Evolutionary conservation across 2,797 vertebrate species (phyloP), one percentile per base, ranked within the genome.

Genomic region (Nannoperca australis): DNA sequence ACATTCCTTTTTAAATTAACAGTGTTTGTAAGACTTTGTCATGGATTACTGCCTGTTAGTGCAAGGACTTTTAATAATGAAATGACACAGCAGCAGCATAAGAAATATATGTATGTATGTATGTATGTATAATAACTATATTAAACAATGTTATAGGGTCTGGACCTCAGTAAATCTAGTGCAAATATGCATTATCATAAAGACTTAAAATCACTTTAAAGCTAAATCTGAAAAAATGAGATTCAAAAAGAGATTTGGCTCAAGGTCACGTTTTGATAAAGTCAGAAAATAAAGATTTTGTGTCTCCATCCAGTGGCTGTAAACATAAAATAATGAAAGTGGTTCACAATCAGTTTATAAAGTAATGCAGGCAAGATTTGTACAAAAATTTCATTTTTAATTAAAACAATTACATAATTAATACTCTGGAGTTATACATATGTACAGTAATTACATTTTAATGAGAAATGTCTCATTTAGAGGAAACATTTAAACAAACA

Each of bases 401-500:
- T 80, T 63, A 3, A 10, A 24, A 38, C 17, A 80, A 70, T 76
- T 66, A 62, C 7, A 61, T 53, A 36, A 74, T 65, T 76, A 42
- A 73, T 59, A 9, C 32, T 44, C 38, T 24, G 24, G 4, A 4
- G 68, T 73, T 55, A 40, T 78, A 84, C 77, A 85, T 76, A 84
- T 86, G 2, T 87, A 89, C 86, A 91, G 0, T 65, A 76, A 79
- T 77, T 70, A 81, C 56, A 85, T 50, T 64, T 24, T 5, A n/a
- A 50, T 17, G 18, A 59, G 14, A 49, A 14, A 82, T 50, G 24
- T 73, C 3, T 70, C 12, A 74, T 20, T 73, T 1, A 49, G 22
- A 63, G 20, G 32, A 79, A 73, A 62, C 17, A 61, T 40, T 51
- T 24, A 27, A 27, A 27, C 14, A 63, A 53, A 36, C 54, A 51